Evolutionary conservation across 2,888 invertebrate genomes (phyloP), one percentile per base, ranked within the genome.

Genomic region (Chrysomela aeneicollis): DNA sequence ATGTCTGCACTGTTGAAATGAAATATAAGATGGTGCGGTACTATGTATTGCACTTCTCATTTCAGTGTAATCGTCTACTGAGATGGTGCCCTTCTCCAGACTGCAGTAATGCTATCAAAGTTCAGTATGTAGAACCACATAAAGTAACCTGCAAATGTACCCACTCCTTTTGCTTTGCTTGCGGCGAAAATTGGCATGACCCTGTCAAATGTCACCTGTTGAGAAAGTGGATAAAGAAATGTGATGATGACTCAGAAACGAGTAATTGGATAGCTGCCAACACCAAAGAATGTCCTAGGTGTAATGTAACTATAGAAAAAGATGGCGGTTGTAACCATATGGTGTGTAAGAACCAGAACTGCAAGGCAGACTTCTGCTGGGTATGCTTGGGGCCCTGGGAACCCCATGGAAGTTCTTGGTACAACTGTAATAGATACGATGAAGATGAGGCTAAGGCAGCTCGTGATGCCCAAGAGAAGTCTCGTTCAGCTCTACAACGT

Each of bases 321-420:
- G 97, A 98, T 83, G 98, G 98, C 67, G 98, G 98, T 55, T 99
- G 98, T 84, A 99, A 99, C 85, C 98, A 99, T 84, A 98, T 99
- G 98, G 93, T 82, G 58, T 99, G 98, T 86, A 98, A 97, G 86
- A 98, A 98, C 86, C 94, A 95, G 85, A 95, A 93, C 83, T 99
- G 98, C 84, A 95, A 95, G 84, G 92, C 94, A 52, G 98, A 99
- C 83, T 99, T 99, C 85, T 99, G 98, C 85, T 99, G 98, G 98
- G 97, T 98, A 26, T 99, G 98, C 82, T 89, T 99, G 67, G 98
- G 98, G 21, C 94, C 97, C 42, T 99, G 98, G 98, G 96, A 97
- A 82, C 98, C 98, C 0, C 98, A 98, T 78, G 97, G 98, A 58
- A 95, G 96, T 71, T 95, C 95, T 69, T 98, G 97, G 97, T 98